Evolutionary conservation across 2,888 invertebrate genomes (phyloP).

Genomic region (Heliconius erato): DNA sequence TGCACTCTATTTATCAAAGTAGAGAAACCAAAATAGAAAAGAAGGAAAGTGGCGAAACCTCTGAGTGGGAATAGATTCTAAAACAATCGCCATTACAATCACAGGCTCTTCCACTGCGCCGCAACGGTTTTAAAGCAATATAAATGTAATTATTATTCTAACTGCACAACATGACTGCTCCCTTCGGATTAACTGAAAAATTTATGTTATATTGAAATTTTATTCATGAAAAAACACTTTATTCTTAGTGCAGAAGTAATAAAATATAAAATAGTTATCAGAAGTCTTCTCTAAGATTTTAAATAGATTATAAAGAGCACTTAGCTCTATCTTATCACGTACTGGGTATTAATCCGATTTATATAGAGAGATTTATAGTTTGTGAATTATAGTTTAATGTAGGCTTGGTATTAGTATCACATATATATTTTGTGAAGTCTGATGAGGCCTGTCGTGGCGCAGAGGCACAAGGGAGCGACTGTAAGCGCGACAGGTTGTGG

Average conservation of each 20-base stretch:
- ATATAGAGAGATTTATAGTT: neutral
- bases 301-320: conserved; percentile 1
- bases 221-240: conserved; percentile 8
- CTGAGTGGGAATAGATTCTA: too few relatives aligned
- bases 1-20: too few relatives aligned
- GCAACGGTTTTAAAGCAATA: neutral
- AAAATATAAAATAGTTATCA: neutral
- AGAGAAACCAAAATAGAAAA: too few relatives aligned
- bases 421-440: too few relatives aligned
- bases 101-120: neutral
- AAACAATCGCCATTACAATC: too few relatives aligned
- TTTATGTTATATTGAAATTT: conserved; percentile 12
- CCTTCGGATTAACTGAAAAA: neutral
- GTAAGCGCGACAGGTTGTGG: neutral
- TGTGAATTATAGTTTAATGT: neutral
- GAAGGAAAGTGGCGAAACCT: too few relatives aligned
- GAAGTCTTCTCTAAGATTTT: neutral
- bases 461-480: too few relatives aligned
- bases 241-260: neutral
- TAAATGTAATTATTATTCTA: conserved; percentile 11
- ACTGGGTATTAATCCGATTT: too few relatives aligned
- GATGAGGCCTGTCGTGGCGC: neutral
- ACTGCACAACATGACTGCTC: conserved; percentile 3
- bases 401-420: neutral
- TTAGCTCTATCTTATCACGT: conserved; percentile 1